A percentile compares a stretch with the other conserved stretches of the same genome.
phyloP scores from a whole-genome alignment of 2,113 vertebrate species.

The Aspiorhynchus laticeps region DNA sequence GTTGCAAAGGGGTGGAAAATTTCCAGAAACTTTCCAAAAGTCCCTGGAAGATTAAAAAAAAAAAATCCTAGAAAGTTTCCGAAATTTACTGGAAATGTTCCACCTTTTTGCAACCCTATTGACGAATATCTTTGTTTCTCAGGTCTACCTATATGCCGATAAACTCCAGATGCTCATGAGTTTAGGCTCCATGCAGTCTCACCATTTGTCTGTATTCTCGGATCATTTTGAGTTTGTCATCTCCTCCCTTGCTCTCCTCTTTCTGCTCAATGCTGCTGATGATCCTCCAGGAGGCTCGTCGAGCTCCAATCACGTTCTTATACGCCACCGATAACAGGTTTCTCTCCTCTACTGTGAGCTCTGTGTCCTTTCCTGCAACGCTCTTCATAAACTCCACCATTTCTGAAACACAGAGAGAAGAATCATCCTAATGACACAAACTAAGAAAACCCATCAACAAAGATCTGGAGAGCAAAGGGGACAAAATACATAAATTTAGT shows the following conservation, averaged over 20 bases:
- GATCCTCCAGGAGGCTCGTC: slow-evolving; percentile 98
- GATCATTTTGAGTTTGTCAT: slow-evolving; percentile 96
- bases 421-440: slow-evolving; percentile 2
- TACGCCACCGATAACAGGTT: slow-evolving; percentile 97
- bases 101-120: no score
- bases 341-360: slow-evolving; percentile 95
- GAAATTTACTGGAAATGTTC: no score
- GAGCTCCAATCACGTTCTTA: slow-evolving; percentile 98
- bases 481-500: background rate
- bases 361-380: slow-evolving; percentile 90
- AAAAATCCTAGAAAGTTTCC: no score
- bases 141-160: no score
- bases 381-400: slow-evolving; percentile 99
- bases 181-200: slow-evolving; percentile 54
- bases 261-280: slow-evolving; percentile 99
- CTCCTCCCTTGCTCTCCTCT: slow-evolving; percentile 94
- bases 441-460: background rate
- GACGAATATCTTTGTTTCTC: no score
- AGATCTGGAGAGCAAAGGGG: background rate
- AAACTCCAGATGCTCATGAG: background rate
- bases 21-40: no score
- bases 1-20: no score
- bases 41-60: no score
- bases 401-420: slow-evolving; percentile 76
- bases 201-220: slow-evolving; percentile 96